Evolutionary conservation across 2,888 invertebrate species (phyloP).

Genomic region (Sesamia inferens): DNA sequence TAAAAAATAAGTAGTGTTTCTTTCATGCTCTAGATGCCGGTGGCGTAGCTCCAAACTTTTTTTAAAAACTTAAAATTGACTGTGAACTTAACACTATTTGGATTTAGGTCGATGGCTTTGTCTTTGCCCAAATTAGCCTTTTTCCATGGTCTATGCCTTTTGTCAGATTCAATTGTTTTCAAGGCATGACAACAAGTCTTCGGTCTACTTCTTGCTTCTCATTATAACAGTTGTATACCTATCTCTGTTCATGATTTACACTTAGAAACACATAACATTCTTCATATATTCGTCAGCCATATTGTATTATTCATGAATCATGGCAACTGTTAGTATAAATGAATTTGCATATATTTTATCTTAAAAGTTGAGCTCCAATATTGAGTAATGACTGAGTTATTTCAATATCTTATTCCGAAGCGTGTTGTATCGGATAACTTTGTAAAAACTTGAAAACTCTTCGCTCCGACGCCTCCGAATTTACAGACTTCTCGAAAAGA

Average conservation of each 20-base stretch:
- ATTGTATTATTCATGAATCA: constrained; percentile 21
- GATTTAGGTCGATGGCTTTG: constrained; percentile 24
- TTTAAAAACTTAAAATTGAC: constrained; percentile 22
- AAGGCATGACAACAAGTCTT: constrained; percentile 22
- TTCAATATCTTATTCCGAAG: constrained; percentile 52
- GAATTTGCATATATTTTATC: constrained; percentile 40
- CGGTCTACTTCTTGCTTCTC: constrained; percentile 40
- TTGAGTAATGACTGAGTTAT: constrained; percentile 49
- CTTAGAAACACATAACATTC: constrained; percentile 3
- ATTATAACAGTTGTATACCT: constrained; percentile 19
- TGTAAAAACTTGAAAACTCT: constrained; percentile 45
- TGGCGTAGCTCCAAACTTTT: constrained; percentile 48
- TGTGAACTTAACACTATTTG: constrained; percentile 41
- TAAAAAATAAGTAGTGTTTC: constrained; percentile 55
- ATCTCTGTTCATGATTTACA: constrained; percentile 4
- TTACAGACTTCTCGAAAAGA: constrained; percentile 35
- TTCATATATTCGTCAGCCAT: background rate
- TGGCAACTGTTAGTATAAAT: constrained; percentile 28
- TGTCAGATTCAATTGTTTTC: constrained; percentile 40
- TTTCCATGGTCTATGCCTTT: constrained; percentile 27
- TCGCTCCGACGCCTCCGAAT: constrained; percentile 52
- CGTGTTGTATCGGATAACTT: constrained; percentile 57
- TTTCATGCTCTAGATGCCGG: constrained; percentile 44
- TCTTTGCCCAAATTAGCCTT: constrained; percentile 25
- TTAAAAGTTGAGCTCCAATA: constrained; percentile 37